Conservation (phyloP, 2,888 invertebrate species). For the Macrophya alboannulata region DNA sequence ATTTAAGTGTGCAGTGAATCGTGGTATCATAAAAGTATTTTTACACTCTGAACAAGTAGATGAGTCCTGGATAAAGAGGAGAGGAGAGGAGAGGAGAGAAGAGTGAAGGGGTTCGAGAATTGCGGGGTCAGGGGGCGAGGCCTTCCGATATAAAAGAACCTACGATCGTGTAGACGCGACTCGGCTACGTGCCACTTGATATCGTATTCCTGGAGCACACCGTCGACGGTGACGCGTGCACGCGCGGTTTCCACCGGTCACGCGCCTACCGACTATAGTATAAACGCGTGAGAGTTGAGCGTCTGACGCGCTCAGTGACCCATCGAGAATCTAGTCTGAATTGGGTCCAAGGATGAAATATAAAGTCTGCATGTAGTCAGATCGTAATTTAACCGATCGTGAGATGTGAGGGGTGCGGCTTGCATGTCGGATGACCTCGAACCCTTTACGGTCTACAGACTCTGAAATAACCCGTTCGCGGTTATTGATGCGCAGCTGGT, state of each 20-base stretch:
- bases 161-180: constrained; percentile 46
- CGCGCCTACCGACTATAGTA: constrained; percentile 47
- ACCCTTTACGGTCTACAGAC: not conserved
- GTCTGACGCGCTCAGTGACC: constrained; percentile 44
- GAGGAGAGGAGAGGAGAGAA: not conserved
- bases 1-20: constrained; percentile 24
- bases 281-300: constrained; percentile 48
- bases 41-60: constrained; percentile 26
- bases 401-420: constrained; percentile 9
- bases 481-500: constrained; percentile 38
- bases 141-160: constrained; percentile 44
- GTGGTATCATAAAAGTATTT: constrained; percentile 36
- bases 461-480: constrained; percentile 15
- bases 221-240: constrained; percentile 57
- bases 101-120: not conserved
- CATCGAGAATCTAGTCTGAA: constrained; percentile 36
- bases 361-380: constrained; percentile 20
- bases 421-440: constrained; percentile 17
- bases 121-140: constrained; percentile 40
- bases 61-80: constrained; percentile 33
- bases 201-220: constrained; percentile 54
- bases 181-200: constrained; percentile 54
- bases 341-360: constrained; percentile 9
- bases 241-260: constrained; percentile 57
- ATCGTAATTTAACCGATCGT: constrained; percentile 10